Evolutionary conservation across 2,888 invertebrate genomes (phyloP).

Genomic region (Eupeodes latifasciatus): DNA sequence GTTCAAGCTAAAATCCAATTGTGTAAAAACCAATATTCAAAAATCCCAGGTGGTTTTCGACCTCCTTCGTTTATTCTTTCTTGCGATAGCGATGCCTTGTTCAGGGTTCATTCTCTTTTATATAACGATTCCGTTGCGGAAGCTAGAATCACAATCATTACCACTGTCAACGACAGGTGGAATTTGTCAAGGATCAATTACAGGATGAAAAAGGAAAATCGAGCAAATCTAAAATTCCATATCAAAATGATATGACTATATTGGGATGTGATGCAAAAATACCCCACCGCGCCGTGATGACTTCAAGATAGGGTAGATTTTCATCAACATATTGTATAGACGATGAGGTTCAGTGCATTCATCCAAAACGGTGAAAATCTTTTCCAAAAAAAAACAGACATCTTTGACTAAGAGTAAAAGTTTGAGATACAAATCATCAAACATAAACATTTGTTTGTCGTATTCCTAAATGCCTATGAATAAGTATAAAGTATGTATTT

Average conservation of each 20-base stretch:
- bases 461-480: background rate
- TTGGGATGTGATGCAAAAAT: background rate
- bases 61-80: slow-evolving; percentile 35
- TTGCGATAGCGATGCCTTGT: slow-evolving; percentile 13
- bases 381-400: slow-evolving; percentile 8
- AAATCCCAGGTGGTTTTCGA: slow-evolving; percentile 59
- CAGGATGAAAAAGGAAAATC: slow-evolving; percentile 44
- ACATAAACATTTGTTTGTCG: background rate
- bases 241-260: slow-evolving; percentile 20
- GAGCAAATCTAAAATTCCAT: slow-evolving; percentile 29
- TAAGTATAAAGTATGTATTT: background rate
- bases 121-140: slow-evolving; percentile 17
- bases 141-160: slow-evolving; percentile 45
- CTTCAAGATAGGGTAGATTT: slow-evolving; percentile 1
- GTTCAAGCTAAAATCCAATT: slow-evolving; percentile 52
- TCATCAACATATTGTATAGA: slow-evolving; percentile 6
- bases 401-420: background rate
- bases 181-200: slow-evolving; percentile 64
- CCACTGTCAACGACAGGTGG: slow-evolving; percentile 56
- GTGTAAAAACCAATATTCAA: slow-evolving; percentile 65
- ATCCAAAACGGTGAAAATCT: slow-evolving; percentile 8
- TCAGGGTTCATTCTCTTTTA: background rate
- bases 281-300: no score
- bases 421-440: background rate
- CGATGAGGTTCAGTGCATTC: slow-evolving; percentile 26